Conservation (phyloP, 64 coral and sea anemone species). For the Montipora sp. region DNA sequence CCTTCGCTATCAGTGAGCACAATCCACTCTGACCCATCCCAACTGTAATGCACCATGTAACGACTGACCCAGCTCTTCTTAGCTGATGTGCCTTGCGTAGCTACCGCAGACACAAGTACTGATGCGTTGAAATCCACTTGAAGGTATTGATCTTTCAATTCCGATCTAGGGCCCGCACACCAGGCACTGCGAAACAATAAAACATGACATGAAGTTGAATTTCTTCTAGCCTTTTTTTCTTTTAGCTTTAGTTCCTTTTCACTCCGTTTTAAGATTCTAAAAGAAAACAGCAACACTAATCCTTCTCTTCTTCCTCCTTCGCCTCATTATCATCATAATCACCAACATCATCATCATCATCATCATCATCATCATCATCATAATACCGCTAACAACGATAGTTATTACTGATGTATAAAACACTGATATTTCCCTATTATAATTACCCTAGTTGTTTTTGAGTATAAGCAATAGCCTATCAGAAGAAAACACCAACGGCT, state of each 20-base stretch:
- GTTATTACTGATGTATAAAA: too few relatives aligned
- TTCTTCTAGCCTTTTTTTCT: background rate
- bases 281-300: too few relatives aligned
- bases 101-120: background rate
- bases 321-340: too few relatives aligned
- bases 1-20: background rate
- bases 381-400: too few relatives aligned
- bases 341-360: too few relatives aligned
- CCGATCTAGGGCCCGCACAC: background rate
- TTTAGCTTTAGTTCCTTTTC: background rate
- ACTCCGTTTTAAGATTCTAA: too few relatives aligned
- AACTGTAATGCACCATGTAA: conserved; percentile 7
- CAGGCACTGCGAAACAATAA: background rate
- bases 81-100: background rate
- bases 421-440: too few relatives aligned
- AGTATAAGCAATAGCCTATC: too few relatives aligned
- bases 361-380: too few relatives aligned
- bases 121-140: background rate
- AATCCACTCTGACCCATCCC: background rate
- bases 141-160: background rate
- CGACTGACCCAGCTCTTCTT: conserved; percentile 3
- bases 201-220: background rate
- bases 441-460: too few relatives aligned
- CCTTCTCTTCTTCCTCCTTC: too few relatives aligned
- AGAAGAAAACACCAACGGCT: too few relatives aligned